Evolutionary conservation across 1,140 invertebrate species (phyloP).

Genomic region (Drosophila funebris): DNA sequence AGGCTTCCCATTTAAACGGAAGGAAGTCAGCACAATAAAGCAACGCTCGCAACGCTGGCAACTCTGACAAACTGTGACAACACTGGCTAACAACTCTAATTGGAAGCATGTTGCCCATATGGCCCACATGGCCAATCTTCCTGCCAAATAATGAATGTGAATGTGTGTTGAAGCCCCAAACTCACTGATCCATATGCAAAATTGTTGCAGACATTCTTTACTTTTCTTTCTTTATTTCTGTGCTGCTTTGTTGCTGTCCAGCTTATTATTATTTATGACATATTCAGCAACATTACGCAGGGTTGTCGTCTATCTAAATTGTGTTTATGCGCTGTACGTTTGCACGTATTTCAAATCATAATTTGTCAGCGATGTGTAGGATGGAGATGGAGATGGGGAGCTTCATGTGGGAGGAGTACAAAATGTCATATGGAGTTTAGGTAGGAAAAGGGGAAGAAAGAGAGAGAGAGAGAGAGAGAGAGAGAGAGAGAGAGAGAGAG

Average conservation of each 20-base stretch:
- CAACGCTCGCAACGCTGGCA: constrained; percentile 24
- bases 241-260: not conserved
- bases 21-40: constrained; percentile 68
- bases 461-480: too few relatives aligned
- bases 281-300: constrained; percentile 6
- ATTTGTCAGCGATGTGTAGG: not conserved
- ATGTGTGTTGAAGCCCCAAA: constrained; percentile 13
- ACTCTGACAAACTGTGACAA: constrained; percentile 33
- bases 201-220: constrained; percentile 19
- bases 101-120: constrained; percentile 39
- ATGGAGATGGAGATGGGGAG: not conserved
- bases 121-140: constrained; percentile 6
- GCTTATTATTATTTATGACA: constrained; percentile 46
- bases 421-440: too few relatives aligned
- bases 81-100: constrained; percentile 42
- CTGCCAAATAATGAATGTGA: constrained; percentile 23
- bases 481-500: too few relatives aligned
- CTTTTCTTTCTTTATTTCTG: not conserved
- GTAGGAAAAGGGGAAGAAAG: not conserved
- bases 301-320: not conserved
- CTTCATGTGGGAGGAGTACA: not conserved
- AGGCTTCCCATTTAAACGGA: constrained; percentile 29
- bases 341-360: constrained; percentile 9
- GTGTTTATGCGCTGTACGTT: constrained; percentile 1
- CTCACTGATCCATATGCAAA: constrained; percentile 46